Conservation (phyloP, 2,797 vertebrate genomes). For the Notolepis coatsorum region DNA sequence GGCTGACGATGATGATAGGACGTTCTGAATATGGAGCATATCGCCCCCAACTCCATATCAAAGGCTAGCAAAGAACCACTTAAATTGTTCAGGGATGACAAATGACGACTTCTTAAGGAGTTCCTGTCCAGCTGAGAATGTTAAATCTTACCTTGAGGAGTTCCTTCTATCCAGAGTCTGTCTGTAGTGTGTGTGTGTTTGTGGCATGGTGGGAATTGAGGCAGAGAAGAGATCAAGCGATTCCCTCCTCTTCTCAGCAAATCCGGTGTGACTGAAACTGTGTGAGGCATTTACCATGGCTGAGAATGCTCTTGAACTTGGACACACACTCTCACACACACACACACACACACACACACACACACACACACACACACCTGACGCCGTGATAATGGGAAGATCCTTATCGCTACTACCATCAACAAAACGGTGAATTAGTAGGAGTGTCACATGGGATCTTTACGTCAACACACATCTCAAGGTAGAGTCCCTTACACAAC, state of each 20-base stretch:
- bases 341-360: background rate
- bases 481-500: too few species aligned
- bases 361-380: background rate
- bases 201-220: conserved; percentile 30
- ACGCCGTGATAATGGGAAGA: conserved; percentile 33
- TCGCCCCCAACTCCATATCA: too few species aligned
- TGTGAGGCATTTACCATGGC: conserved; percentile 25
- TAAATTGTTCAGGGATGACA: conserved; percentile 16
- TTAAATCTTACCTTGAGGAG: conserved; percentile 34
- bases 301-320: conserved; percentile 22
- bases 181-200: conserved; percentile 8
- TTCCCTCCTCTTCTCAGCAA: conserved; percentile 51
- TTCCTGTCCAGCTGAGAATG: conserved; percentile 15
- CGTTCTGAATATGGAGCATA: too few species aligned
- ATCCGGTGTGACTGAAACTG: conserved; percentile 44
- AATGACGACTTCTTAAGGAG: conserved; percentile 5
- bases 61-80: conserved; percentile 17
- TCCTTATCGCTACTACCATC: too few species aligned
- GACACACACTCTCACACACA: too few species aligned
- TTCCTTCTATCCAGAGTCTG: conserved; percentile 13
- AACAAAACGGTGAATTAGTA: too few species aligned
- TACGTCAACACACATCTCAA: conserved; percentile 9
- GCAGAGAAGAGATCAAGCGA: conserved; percentile 21
- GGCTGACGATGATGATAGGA: too few species aligned
- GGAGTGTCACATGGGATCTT: too few species aligned